Evolutionary conservation across 2,113 vertebrate species (phyloP), one percentile per base, ranked within the genome.

Genomic region (Etheostoma spectabile): DNA sequence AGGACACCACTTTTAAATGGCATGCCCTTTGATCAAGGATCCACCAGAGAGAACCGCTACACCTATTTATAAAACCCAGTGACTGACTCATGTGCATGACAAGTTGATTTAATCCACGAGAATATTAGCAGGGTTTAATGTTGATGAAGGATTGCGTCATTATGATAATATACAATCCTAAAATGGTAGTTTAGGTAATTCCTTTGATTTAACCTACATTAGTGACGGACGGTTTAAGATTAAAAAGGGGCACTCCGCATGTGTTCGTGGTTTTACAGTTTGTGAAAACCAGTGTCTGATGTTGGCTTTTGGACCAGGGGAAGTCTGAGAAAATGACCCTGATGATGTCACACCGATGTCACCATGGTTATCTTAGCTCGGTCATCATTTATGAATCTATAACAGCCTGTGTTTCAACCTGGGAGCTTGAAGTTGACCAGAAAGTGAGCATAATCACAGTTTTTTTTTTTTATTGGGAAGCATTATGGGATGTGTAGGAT

Each of bases 1-100:
- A 51, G 68, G 59, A 83, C 55, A 82, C 59, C 4, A 12, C 45
- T 73, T n/a, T 53, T 84, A 86, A 90, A 88, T 85, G 86, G 49
- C 81, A 80, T 82, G 74, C 62, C 83, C 53, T 89, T 90, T 86
- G 86, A 88, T 90, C 82, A 89, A 75, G 66, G 42, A 77, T 61
- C 84, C 65, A 73, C 79, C 67, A 84, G 77, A 59, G 74, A 83
- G 35, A 74, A 80, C 75, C 82, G 79, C 80, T 82, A 73, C 72
- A 82, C 73, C 60, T 73, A 74, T 86, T 87, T 78, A 80, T 78
- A 86, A 74, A 57, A 22, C 67, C 69, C 55, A 64, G 56, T 69
- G 72, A 74, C 66, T 48, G 53, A 55, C 53, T 70, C 53, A n/a
- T 45, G 67, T 35, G 49, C 45, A 68, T 68, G 48, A 79, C 76